Evolutionary conservation across 2,888 invertebrate genomes (phyloP).

Genomic region (Stegophylla sp.): DNA sequence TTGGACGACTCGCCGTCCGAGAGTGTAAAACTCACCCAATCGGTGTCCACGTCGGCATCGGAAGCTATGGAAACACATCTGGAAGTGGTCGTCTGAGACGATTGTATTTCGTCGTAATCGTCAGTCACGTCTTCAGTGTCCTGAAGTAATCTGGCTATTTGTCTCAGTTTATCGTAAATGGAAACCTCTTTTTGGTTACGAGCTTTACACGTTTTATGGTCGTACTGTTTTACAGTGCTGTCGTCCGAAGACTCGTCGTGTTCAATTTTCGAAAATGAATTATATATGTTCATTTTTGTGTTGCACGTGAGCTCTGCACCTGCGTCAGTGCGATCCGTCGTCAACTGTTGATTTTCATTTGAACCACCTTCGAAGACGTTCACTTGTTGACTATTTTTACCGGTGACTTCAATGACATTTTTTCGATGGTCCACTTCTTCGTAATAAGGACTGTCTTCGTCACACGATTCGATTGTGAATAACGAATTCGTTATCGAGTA

Average conservation of each 20-base stretch:
- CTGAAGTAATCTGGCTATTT: constrained; percentile 27
- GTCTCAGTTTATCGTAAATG: constrained; percentile 22
- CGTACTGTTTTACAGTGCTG: constrained; percentile 34
- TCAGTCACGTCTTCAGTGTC: constrained; percentile 44
- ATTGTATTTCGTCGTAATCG: constrained; percentile 41
- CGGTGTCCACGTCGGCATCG: constrained; percentile 63
- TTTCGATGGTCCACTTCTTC: background rate
- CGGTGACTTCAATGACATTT: background rate
- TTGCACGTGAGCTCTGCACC: background rate
- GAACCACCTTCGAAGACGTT: background rate
- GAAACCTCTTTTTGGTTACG: background rate
- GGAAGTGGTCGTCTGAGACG: constrained; percentile 24
- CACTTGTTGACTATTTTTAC: background rate
- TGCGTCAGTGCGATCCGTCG: background rate
- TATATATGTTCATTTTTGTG: background rate
- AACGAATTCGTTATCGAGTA: background rate
- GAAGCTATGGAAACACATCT: constrained; percentile 47
- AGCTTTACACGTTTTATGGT: background rate
- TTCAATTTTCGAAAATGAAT: constrained; percentile 4
- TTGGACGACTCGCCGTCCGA: constrained; percentile 53
- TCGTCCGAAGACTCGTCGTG: constrained; percentile 40
- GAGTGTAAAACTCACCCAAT: constrained; percentile 64
- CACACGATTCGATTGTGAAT: background rate
- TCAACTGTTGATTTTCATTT: constrained; percentile 8
- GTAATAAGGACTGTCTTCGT: constrained; percentile 12